Evolutionary conservation across 2,888 invertebrate genomes (phyloP).

Genomic region (Caenorhabditis sp.): DNA sequence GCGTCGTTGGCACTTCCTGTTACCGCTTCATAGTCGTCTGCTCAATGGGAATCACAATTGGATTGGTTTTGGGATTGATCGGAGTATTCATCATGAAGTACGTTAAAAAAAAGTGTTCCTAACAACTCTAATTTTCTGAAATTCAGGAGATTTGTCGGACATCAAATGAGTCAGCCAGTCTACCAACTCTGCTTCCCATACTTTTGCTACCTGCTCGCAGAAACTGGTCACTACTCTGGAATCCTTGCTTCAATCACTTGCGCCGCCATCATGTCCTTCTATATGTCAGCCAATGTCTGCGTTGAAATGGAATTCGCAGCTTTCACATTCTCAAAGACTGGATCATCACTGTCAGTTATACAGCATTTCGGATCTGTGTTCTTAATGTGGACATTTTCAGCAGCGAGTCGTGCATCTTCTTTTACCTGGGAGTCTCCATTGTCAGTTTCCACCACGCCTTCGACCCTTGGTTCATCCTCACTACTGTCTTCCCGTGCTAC

Average conservation of each 20-base stretch:
- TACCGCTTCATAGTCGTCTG: constrained; percentile 73
- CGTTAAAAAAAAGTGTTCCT: constrained; percentile 2
- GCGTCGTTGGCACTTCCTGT: neutral
- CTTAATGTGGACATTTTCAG: constrained; percentile 84
- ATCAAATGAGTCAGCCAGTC: constrained; percentile 91
- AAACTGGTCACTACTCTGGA: constrained; percentile 98
- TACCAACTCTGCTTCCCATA: constrained; percentile 99
- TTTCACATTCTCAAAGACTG: constrained; percentile 86
- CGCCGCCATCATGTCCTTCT: constrained; percentile 88
- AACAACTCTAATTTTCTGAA: neutral
- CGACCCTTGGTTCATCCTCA: constrained; percentile 88
- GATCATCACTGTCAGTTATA: constrained; percentile 52
- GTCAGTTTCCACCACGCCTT: constrained; percentile 88
- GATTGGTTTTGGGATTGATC: constrained; percentile 71
- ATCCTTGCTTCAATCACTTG: constrained; percentile 88
- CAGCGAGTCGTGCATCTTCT: constrained; percentile 98
- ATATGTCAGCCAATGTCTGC: constrained; percentile 73
- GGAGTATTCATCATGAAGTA: constrained; percentile 73
- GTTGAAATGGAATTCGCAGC: constrained; percentile 87
- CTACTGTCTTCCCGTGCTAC: constrained; percentile 94
- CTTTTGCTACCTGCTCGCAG: constrained; percentile 95
- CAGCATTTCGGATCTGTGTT: too few relatives aligned
- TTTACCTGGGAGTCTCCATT: constrained; percentile 97
- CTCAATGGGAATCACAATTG: constrained; percentile 73
- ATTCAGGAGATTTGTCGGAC: constrained; percentile 44